Base-by-base conservation (phyloP, 35 echinoderm and acorn worm species). In the Heliocidaris erythrogramma region DNA sequence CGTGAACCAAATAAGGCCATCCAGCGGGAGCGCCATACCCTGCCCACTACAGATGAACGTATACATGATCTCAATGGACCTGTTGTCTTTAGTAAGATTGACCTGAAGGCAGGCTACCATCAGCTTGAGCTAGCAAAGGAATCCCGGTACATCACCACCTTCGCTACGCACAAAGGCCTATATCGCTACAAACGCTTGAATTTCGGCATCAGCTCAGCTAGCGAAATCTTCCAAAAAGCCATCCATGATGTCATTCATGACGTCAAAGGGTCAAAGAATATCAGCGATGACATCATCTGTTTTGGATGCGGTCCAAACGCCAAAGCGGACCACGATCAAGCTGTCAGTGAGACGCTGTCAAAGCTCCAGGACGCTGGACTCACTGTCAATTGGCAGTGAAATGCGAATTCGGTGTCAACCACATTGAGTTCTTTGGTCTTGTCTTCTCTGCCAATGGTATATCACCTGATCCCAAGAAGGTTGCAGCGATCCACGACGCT, bases 391-490 rank as follows among this genome's bases (percentile, higher is more conserved):
- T 47, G 61, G 18, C 50, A 47, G 27, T n/a, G n/a, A 96, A 98
- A 59, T 98, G 97, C 92, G 94, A 98, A 71, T 95, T 98, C 60
- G 30, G 52, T n/a, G 90, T 95, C 91, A 94, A 53, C 5, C 31
- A 18, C 17, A 11, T 97, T 14, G 61, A 59, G 60, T 98, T 94
- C 87, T 95, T 98, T 60, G 92, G 94, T 29, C 52, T 98, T 17
- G 94, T 98, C 48, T 95, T 96, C 48, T 71, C 90, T 52, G 87
- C 35, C 31, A 18, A 95, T 7, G 95, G 97, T 16, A 60, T 96
- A 30, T 95, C 94, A 16, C 97, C 97, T 18, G 97, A 98, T 27
- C 96, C 96, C 13, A 86, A n/a, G n/a, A n/a, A n/a, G n/a, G n/a
- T n/a, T n/a, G n/a, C n/a, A n/a, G n/a, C n/a, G n/a, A n/a, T n/a